Percentiles rank a stretch among this genome's conserved stretches.
These are phyloP conservation scores for Phthorimaea operculella DNA, from an alignment of 1,140 invertebrate genomes.

Conservation along the genomic window DNA sequence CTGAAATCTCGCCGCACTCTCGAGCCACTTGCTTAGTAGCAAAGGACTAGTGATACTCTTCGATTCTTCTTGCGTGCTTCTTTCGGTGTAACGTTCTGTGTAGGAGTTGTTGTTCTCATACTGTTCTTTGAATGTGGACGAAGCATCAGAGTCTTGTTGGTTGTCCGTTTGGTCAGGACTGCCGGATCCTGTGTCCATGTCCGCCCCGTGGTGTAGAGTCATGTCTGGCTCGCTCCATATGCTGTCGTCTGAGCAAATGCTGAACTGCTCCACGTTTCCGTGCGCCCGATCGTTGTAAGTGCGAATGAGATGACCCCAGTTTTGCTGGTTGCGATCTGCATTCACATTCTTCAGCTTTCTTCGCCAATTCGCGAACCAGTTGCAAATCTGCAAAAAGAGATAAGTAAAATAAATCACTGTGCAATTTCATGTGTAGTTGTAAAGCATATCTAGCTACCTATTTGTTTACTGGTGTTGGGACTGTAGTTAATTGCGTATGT, in stretches of 20 bases:
- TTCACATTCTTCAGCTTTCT: slow-evolving; percentile 78
- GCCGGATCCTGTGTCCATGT: slow-evolving; percentile 28
- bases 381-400: slow-evolving; percentile 71
- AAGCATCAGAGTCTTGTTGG: slow-evolving; percentile 37
- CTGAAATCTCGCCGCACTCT: slow-evolving; percentile 74
- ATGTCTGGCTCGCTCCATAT: slow-evolving; percentile 75
- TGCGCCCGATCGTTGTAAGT: slow-evolving; percentile 77
- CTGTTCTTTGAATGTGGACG: slow-evolving; percentile 52
- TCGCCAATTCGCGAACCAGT: slow-evolving; percentile 83
- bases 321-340: slow-evolving; percentile 71
- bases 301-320: slow-evolving; percentile 78
- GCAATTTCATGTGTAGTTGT: no score
- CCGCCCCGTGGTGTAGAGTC: slow-evolving; percentile 25
- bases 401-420: neutral
- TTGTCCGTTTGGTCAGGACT: slow-evolving; percentile 36
- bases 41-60: slow-evolving; percentile 60
- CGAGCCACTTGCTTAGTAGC: slow-evolving; percentile 75
- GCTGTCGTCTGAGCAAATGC: slow-evolving; percentile 78
- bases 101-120: slow-evolving; percentile 53
- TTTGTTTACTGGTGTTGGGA: no score
- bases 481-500: no score
- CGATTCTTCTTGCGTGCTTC: slow-evolving; percentile 22
- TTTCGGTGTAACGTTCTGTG: slow-evolving; percentile 30
- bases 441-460: no score
- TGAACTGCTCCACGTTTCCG: slow-evolving; percentile 80